Base-by-base conservation (phyloP, 2,888 invertebrate species). In the Ophonus ardosiacus region DNA sequence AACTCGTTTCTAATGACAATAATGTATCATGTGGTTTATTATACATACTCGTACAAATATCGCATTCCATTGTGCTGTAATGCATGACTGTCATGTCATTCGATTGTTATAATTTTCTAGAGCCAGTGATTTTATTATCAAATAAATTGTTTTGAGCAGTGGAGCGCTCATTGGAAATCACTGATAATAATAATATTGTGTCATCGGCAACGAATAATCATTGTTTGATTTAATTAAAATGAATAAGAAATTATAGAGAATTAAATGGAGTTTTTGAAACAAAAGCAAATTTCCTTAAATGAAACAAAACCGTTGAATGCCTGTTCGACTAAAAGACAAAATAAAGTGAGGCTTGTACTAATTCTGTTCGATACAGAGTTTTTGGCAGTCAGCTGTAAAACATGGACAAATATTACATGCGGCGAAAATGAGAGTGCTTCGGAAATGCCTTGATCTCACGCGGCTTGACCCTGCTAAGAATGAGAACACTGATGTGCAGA, bases 51-150 rank as follows among this genome's bases (percentile, higher is more conserved):
- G 13, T 63, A 63, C 15, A 68, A 38, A 68, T 68, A 15, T 31
- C 15, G 31, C 56, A 24, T 57, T 31, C 78, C 31, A 15, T 78
- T 78, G 56, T 78, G 56, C 31, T 57, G 0, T 78, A 78, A 78
- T 78, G 57, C n/a, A 57, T 31, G 24, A 57, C 57, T 78, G 78
- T 78, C 78, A 78, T 78, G 57, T 78, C 78, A 78, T 78, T 57
- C 15, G 31, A 78, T 78, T 78, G 57, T 78, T 78, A 56, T 57
- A 78, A 78, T 78, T 24, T 78, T 78, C 57, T 57, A 24, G 51
- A 57, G 24, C 31, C 31, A 57, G n/a, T 78, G 78, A 78, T 78
- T 78, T 24, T 57, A 78, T 56, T 78, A 78, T 57, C 21, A 57
- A 57, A 78, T 57, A 78, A 2, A n/a, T 4, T 38, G 38, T 68